These are phyloP conservation scores for Ceratoteleas bidentatus DNA, from an alignment of 1,140 invertebrate species.

Conservation along the genomic window DNA sequence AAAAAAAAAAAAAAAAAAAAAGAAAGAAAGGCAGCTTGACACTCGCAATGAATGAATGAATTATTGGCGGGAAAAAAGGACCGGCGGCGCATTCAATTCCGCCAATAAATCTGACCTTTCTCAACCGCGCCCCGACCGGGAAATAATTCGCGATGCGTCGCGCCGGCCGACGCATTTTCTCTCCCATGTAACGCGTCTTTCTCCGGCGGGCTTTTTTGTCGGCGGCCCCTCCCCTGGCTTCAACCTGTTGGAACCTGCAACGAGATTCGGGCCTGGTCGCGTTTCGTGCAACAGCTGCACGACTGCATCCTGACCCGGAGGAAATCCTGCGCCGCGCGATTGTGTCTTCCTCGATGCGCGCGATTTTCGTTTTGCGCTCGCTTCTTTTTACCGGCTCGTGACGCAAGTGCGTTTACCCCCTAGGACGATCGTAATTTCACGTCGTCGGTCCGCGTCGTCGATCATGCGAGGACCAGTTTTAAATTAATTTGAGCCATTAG, in stretches of 20 bases:
- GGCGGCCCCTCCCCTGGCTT: slow-evolving; percentile 12
- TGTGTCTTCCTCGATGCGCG: no score
- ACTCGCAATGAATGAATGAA: slow-evolving; percentile 14
- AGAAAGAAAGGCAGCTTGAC: background rate
- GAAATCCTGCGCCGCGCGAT: slow-evolving; percentile 33
- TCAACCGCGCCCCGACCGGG: slow-evolving; percentile 22
- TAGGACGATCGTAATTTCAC: slow-evolving; percentile 47
- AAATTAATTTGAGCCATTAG: no score
- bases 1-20: background rate
- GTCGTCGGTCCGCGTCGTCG: slow-evolving; percentile 31
- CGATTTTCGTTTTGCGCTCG: no score
- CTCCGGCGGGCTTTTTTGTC: slow-evolving; percentile 22
- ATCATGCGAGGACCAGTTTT: slow-evolving; percentile 23
- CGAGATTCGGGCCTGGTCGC: slow-evolving; percentile 43
- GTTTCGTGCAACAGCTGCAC: slow-evolving; percentile 57
- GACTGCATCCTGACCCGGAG: slow-evolving; percentile 50
- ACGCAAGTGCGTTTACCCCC: slow-evolving; percentile 58
- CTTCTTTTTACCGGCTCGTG: slow-evolving; percentile 21
- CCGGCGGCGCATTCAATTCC: slow-evolving; percentile 17
- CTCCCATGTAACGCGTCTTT: slow-evolving; percentile 53
- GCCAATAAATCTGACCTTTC: slow-evolving; percentile 46
- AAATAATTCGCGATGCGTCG: slow-evolving; percentile 39
- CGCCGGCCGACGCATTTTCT: slow-evolving; percentile 40
- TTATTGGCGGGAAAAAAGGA: slow-evolving; percentile 26
- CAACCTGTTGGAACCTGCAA: slow-evolving; percentile 71